Percentiles rank a stretch among this genome's conserved stretches.
Evolutionary conservation across 30 jellyfish, hydroid and myxozoan genomes (phyloP).

Genomic region (Cassiopea andromeda): DNA sequence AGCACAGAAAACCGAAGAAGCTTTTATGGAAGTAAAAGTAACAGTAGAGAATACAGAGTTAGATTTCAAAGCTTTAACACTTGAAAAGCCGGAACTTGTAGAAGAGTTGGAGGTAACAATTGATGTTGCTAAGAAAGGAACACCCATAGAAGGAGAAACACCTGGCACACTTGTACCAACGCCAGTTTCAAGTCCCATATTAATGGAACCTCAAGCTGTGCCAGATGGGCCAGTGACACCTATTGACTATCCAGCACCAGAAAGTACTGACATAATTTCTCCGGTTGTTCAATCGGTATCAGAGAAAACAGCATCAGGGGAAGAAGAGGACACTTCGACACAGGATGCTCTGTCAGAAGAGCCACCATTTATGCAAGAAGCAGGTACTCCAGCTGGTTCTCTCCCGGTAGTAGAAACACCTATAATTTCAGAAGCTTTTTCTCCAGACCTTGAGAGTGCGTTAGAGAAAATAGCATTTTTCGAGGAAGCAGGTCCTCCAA

Average conservation of each 20-base stretch:
- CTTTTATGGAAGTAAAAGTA: background rate
- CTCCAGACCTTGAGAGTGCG: conserved; percentile 6
- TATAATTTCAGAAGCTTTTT: background rate
- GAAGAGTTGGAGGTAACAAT: background rate
- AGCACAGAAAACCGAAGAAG: background rate
- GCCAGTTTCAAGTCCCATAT: background rate
- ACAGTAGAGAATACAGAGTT: background rate
- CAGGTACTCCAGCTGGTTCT: background rate
- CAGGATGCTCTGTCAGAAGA: background rate
- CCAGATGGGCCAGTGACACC: conserved; percentile 1
- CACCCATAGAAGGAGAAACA: background rate
- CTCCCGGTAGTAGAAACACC: conserved; percentile 12
- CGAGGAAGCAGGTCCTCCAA: background rate
- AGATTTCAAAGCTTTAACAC: background rate
- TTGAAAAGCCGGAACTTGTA: background rate
- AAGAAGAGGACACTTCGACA: background rate
- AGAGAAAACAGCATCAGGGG: background rate
- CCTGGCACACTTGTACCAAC: background rate
- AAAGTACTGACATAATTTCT: background rate
- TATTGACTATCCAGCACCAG: conserved; percentile 32
- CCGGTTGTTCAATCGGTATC: background rate
- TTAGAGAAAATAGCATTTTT: conserved; percentile 1
- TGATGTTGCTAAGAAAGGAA: background rate
- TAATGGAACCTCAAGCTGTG: background rate
- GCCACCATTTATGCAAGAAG: conserved; percentile 17